Percentiles rank a stretch among this genome's conserved stretches.
phyloP scores from a whole-genome alignment of 1,140 invertebrate genomes.

The Lucilia cuprina region DNA sequence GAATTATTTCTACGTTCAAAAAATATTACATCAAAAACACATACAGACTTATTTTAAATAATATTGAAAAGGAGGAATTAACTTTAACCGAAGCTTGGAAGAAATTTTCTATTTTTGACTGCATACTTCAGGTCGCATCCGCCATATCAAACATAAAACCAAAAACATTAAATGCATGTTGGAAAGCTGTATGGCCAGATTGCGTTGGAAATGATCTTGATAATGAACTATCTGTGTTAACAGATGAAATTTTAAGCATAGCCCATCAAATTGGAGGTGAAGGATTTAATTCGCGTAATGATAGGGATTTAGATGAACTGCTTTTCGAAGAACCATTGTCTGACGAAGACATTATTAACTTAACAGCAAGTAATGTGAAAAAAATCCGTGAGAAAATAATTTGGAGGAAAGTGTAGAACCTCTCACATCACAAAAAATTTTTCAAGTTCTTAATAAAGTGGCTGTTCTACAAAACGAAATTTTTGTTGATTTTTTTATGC shows the following conservation, averaged over 20 bases:
- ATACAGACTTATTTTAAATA: not conserved
- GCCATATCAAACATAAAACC: constrained; percentile 7
- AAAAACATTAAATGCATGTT: not conserved
- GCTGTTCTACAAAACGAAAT: no score
- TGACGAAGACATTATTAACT: not conserved
- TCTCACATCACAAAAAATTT: no score
- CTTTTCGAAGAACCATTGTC: not conserved
- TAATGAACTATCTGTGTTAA: not conserved
- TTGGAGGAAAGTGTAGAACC: no score
- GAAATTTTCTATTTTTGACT: constrained; percentile 16
- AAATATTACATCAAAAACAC: not conserved
- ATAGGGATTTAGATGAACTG: constrained; percentile 2
- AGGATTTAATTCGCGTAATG: constrained; percentile 12
- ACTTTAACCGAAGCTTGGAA: not conserved
- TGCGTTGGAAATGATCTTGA: not conserved
- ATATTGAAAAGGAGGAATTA: not conserved
- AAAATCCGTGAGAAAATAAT: no score
- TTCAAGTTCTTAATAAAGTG: no score
- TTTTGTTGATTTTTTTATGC: no score
- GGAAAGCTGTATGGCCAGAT: not conserved
- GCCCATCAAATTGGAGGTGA: not conserved
- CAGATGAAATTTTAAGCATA: not conserved
- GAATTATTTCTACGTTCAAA: not conserved
- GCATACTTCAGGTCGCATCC: not conserved
- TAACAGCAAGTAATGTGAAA: constrained; percentile 4